Conservation (phyloP, 1,140 invertebrate genomes). For the Drosophila micromelanica region DNA sequence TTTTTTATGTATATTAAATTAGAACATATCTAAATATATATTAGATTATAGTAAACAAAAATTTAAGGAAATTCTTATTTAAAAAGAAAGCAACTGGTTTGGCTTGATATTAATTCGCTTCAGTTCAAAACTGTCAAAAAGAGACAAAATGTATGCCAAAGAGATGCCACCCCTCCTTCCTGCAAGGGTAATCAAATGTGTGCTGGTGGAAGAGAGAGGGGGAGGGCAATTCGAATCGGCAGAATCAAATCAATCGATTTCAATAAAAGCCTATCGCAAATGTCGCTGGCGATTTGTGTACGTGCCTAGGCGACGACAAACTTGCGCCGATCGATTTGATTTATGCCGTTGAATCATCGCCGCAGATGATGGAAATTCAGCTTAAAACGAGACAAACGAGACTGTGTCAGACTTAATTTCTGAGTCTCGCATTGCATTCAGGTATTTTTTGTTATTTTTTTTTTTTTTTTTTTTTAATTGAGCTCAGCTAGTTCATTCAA, state of each 20-base stretch:
- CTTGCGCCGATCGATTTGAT: conserved; percentile 37
- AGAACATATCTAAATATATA: no score
- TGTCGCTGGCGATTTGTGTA: conserved; percentile 49
- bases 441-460: neutral
- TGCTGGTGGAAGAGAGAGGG: no score
- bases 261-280: conserved; percentile 52
- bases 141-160: no score
- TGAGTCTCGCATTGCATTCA: conserved; percentile 23
- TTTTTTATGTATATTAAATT: no score
- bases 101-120: no score
- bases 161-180: neutral
- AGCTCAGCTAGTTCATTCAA: conserved; percentile 58
- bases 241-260: conserved; percentile 64
- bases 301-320: conserved; percentile 53
- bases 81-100: no score
- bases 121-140: no score
- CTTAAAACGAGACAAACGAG: conserved; percentile 7
- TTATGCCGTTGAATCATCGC: conserved; percentile 62
- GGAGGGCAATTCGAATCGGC: neutral
- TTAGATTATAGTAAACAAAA: no score
- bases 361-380: conserved; percentile 23
- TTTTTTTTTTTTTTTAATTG: conserved; percentile 3
- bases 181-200: neutral
- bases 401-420: neutral
- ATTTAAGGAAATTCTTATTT: no score